A percentile compares a stretch with the other conserved stretches of the same genome.
phyloP scores from a whole-genome alignment of 1,140 invertebrate genomes.

The Araneus ventricosus region DNA sequence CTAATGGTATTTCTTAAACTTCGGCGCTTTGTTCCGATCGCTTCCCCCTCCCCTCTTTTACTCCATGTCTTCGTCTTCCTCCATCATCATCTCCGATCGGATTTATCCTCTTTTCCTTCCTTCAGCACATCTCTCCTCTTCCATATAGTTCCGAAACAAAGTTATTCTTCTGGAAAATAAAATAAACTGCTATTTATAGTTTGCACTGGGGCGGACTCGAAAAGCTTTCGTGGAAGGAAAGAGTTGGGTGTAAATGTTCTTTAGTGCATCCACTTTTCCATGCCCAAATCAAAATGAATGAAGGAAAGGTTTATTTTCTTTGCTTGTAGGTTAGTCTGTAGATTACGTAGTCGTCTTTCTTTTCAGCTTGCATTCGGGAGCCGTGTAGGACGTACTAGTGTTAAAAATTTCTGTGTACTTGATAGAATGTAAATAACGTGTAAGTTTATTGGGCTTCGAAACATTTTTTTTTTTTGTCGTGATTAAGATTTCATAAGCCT shows the following conservation, averaged over 20 bases:
- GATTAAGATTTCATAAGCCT: too few species aligned
- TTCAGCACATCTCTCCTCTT: neutral
- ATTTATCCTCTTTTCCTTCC: neutral
- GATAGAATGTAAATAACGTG: too few species aligned
- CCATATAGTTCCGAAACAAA: constrained; percentile 10
- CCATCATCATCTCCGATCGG: neutral
- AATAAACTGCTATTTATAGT: constrained; percentile 52
- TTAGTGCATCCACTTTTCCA: constrained; percentile 29
- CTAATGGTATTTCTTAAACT: neutral
- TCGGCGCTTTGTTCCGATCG: neutral
- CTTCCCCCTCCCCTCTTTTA: neutral
- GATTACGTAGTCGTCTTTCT: too few species aligned
- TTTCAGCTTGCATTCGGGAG: too few species aligned
- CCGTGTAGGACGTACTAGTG: too few species aligned
- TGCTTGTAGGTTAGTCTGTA: too few species aligned
- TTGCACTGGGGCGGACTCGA: neutral
- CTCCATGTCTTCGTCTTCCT: neutral
- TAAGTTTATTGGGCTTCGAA: too few species aligned
- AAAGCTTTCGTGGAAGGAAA: constrained; percentile 12
- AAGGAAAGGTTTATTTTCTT: neutral
- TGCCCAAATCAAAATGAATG: constrained; percentile 24
- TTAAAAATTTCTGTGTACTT: too few species aligned
- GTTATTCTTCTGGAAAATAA: constrained; percentile 44
- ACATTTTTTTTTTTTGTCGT: too few species aligned
- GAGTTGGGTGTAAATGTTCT: constrained; percentile 46